Evolutionary conservation across 2,888 invertebrate genomes (phyloP).

Genomic region (Drymonia ruficornis): DNA sequence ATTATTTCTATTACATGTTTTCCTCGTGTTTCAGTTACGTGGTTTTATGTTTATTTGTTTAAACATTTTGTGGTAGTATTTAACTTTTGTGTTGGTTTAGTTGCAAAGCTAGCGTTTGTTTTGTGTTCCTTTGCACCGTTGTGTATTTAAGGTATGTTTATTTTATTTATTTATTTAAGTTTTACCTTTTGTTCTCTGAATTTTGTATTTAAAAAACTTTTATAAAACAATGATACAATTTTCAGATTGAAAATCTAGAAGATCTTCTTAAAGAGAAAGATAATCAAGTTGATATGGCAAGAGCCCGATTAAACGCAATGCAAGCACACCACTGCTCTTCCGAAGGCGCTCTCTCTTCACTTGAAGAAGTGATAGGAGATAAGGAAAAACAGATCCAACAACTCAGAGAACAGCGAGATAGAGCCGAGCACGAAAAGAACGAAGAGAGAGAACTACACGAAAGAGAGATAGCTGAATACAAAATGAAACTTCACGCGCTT

Average conservation of each 20-base stretch:
- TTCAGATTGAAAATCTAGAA: conserved; percentile 98
- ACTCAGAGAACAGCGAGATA: conserved; percentile 96
- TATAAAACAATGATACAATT: conserved; percentile 24
- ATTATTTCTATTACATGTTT: conserved; percentile 4
- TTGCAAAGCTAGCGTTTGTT: conserved; percentile 29
- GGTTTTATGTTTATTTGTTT: neutral
- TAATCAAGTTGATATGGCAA: conserved; percentile 97
- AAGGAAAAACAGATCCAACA: conserved; percentile 99
- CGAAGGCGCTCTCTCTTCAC: conserved; percentile 95
- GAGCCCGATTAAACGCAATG: conserved; percentile 95
- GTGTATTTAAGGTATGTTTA: conserved; percentile 50
- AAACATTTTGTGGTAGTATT: neutral
- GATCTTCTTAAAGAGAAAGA: conserved; percentile 99
- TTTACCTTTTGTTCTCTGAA: conserved; percentile 15
- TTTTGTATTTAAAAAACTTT: neutral
- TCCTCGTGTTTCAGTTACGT: neutral
- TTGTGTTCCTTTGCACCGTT: conserved; percentile 24
- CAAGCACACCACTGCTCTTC: conserved; percentile 97
- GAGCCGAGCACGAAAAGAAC: conserved; percentile 97
- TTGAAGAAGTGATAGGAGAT: conserved; percentile 98
- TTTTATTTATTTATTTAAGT: conserved; percentile 31
- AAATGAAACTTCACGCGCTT: conserved; percentile 95
- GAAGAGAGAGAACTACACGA: conserved; percentile 98
- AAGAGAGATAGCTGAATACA: conserved; percentile 96
- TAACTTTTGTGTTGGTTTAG: conserved; percentile 12